Evolutionary conservation across 2,888 invertebrate species (phyloP).

Genomic region (Dione vanillae): DNA sequence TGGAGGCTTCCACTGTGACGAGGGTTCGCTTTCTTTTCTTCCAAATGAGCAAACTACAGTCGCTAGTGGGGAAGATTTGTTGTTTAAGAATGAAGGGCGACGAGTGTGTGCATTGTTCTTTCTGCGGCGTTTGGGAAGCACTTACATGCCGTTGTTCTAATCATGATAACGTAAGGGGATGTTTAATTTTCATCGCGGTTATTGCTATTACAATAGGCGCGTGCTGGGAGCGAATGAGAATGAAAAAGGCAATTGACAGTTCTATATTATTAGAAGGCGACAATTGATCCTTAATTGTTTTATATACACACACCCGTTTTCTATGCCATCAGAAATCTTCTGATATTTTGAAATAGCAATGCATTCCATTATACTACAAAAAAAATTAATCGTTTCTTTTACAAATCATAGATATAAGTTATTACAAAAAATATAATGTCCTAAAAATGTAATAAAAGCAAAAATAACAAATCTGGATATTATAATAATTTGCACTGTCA

Average conservation of each 20-base stretch:
- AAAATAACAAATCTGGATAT: background rate
- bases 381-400: no score
- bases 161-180: slow-evolving; percentile 67
- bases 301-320: background rate
- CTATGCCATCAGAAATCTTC: background rate
- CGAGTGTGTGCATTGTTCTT: slow-evolving; percentile 76
- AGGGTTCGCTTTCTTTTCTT: slow-evolving; percentile 79
- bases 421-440: no score
- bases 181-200: slow-evolving; percentile 46
- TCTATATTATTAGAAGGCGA: slow-evolving; percentile 26
- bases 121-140: slow-evolving; percentile 75
- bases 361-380: no score
- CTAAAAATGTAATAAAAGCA: no score
- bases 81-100: slow-evolving; percentile 74
- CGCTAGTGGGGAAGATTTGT: slow-evolving; percentile 77
- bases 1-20: slow-evolving; percentile 64
- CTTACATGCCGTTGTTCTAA: slow-evolving; percentile 74
- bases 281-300: slow-evolving; percentile 6
- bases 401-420: no score
- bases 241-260: slow-evolving; percentile 37
- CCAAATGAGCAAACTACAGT: slow-evolving; percentile 83
- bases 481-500: slow-evolving; percentile 10
- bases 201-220: slow-evolving; percentile 40
- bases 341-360: background rate
- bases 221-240: slow-evolving; percentile 33